These are phyloP conservation scores for Archegozetes longisetosus DNA, from an alignment of 1,140 invertebrate genomes.

Conservation along the genomic window DNA sequence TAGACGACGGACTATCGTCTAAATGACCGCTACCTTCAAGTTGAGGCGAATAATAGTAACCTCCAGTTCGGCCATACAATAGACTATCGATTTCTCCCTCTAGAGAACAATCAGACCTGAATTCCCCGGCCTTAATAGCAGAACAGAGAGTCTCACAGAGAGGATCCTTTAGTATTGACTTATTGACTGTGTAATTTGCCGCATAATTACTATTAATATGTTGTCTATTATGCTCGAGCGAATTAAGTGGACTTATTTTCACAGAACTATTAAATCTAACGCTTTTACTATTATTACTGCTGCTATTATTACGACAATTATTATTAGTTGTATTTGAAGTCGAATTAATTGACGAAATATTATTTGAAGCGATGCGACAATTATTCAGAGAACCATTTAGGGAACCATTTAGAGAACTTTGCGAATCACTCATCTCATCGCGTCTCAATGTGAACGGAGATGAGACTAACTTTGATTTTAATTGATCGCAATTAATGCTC, in stretches of 20 bases:
- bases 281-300: neutral
- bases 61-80: slow-evolving; percentile 23
- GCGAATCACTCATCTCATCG: too few species aligned
- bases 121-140: slow-evolving; percentile 17
- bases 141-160: slow-evolving; percentile 20
- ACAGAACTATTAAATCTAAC: neutral
- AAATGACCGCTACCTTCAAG: neutral
- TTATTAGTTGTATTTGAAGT: too few species aligned
- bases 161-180: slow-evolving; percentile 23
- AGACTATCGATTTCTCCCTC: slow-evolving; percentile 29
- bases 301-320: neutral
- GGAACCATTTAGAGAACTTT: too few species aligned
- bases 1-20: slow-evolving; percentile 13
- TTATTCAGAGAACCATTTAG: neutral
- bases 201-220: neutral
- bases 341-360: neutral
- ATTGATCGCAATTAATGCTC: neutral
- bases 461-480: neutral
- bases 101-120: slow-evolving; percentile 17
- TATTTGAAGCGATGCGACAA: neutral
- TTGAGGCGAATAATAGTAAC: neutral
- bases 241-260: neutral
- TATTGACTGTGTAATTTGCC: slow-evolving; percentile 9
- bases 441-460: neutral
- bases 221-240: neutral